Conservation (phyloP, 1,140 invertebrate species). For the Drosophila sp. region DNA sequence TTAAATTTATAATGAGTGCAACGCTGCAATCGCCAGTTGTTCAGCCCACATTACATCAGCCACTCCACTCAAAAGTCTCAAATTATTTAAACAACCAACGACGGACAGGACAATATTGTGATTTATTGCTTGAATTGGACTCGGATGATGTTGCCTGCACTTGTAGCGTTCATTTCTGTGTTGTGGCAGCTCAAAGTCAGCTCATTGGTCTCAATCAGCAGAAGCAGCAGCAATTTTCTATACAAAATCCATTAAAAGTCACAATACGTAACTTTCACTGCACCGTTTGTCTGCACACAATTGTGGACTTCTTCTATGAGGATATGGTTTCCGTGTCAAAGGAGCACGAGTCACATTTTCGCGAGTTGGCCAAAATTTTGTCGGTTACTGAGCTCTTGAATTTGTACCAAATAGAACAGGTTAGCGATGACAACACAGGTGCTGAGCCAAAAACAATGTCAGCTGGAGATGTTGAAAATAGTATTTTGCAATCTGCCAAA, state of each 20-base stretch:
- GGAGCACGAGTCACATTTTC: conserved; percentile 77
- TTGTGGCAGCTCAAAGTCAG: conserved; percentile 76
- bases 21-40: conserved; percentile 27
- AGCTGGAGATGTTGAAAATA: conserved; percentile 27
- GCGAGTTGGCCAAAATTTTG: conserved; percentile 69
- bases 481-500: conserved; percentile 19
- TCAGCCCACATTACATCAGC: conserved; percentile 70
- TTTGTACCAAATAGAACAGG: conserved; percentile 63
- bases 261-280: conserved; percentile 74
- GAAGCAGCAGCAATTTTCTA: conserved; percentile 81
- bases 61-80: conserved; percentile 77
- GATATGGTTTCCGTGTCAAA: conserved; percentile 77
- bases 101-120: conserved; percentile 74
- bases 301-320: conserved; percentile 81
- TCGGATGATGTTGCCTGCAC: conserved; percentile 56
- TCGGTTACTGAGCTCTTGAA: conserved; percentile 74
- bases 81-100: conserved; percentile 80
- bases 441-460: conserved; percentile 13
- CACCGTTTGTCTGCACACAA: conserved; percentile 71
- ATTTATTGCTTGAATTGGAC: conserved; percentile 71
- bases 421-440: conserved; percentile 28
- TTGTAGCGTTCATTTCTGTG: conserved; percentile 74
- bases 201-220: conserved; percentile 67
- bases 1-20: conserved; percentile 31
- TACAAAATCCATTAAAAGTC: conserved; percentile 79